Base-by-base conservation (phyloP, 2,888 invertebrate species). In the Meghimatium bilineatum region DNA sequence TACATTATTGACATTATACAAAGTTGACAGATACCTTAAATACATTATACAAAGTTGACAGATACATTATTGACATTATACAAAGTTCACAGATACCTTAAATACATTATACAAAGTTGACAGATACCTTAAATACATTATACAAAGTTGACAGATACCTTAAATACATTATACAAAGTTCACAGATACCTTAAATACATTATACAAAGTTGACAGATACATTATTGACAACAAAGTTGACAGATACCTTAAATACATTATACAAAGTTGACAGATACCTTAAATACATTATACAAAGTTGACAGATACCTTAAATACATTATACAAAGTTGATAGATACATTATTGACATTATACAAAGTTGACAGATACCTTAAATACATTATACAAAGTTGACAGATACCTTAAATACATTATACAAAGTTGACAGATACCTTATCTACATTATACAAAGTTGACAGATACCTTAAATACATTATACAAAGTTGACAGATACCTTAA, bases 81-180 rank as follows among this genome's bases (percentile, higher is more conserved):
- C 5, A 93, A 86, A 5, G 93, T 91, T 10, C 91, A 89, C 87
- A 98, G 49, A 49, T 17, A 8, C 8, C 49, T 49, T 49, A 49
- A 8, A 8, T 12, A 49, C 49, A 49, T 49, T n/a, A 17, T 49
- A 49, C 49, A 49, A 8, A 49, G 49, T 49, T 56, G 10, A 56
- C 17, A 23, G 63, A 66, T 63, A 36, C 88, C 91, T 94, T 93
- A 96, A 96, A 94, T 93, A 95, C 94, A 90, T 96, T n/a, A 95
- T 96, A 95, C 5, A 93, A 86, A 5, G 93, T 91, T 10, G 91
- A 89, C 87, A 23, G 63, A 66, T 63, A 36, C 88, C 91, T 94
- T 93, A 96, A 96, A 94, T 93, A 95, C 94, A 90, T 96, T n/a
- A 95, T 96, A 95, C 5, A 93, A 86, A 5, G 93, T 91, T 10